Base-by-base conservation (phyloP, 2,797 vertebrate species). In the Sebastes baramenuke region DNA sequence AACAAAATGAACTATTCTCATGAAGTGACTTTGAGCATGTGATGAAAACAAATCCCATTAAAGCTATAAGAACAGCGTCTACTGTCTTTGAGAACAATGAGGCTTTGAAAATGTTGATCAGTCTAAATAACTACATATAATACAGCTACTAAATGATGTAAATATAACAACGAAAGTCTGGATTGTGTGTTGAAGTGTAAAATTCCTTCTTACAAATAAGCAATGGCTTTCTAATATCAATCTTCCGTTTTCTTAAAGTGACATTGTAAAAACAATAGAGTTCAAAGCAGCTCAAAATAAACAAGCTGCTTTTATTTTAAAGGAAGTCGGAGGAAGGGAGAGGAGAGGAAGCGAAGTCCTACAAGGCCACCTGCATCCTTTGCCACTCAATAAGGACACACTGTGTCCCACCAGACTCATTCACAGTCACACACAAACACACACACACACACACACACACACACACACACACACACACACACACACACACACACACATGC, bases 331-430 rank as follows among this genome's bases (percentile, higher is more conserved):
- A 84, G 80, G 88, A 87, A 92, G 83, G 79, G 83, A 87, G 81
- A 87, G 79, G 71, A 87, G 82, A 90, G 92, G 93, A 93, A 93
- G 85, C 29, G 52, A 83, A 82, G 87, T 83, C 79, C 85, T 84
- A 14, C 13, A 72, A 89, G 88, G 83, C 92, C 94, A 94, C 93
- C 93, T 95, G 94, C 94, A 95, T 95, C 93, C 92, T 93, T 89
- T 90, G 75, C 72, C 61, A 58, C 64, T 81, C 62, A 90, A 73
- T 79, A 71, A 86, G 49, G 67, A 92, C 79, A 75, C 79, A 83
- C 64, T 84, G 77, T 87, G 64, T 79, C 68, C 52, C 52, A 38
- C 60, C 66, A 71, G 30, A 75, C 55, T 64, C 32, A 80, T 22
- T 38, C 56, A 46, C 42, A 25, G 59, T 34, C 60, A 56, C 56